Evolutionary conservation across 2,797 vertebrate species (phyloP).

Genomic region (Alosa sapidissima): DNA sequence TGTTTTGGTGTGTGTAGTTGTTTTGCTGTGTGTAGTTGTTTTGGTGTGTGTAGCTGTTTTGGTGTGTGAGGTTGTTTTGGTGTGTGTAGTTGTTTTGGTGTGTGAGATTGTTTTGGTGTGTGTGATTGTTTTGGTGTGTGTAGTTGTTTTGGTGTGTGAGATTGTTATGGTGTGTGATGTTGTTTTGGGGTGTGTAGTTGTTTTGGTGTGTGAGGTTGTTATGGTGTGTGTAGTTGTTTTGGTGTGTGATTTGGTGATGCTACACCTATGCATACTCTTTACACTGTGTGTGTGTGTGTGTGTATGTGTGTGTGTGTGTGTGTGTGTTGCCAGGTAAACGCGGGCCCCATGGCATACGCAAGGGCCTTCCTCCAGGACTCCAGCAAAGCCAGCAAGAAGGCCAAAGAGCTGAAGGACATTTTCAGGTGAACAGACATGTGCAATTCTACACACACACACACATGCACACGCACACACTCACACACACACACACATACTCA

Average conservation of each 20-base stretch:
- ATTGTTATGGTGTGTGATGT: no score
- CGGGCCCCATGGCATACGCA: conserved; percentile 95
- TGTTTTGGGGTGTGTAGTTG: conserved; percentile 53
- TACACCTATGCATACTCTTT: no score
- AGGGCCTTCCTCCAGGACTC: conserved; percentile 90
- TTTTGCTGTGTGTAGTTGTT: neutral
- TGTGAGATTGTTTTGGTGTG: no score
- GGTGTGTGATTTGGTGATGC: neutral
- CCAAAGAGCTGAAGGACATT: conserved; percentile 92
- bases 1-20: neutral
- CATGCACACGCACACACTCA: neutral
- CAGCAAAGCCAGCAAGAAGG: conserved; percentile 85
- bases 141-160: no score
- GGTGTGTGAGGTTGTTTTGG: no score
- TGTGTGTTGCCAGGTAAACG: conserved; percentile 84
- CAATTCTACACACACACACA: neutral
- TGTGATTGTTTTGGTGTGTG: no score
- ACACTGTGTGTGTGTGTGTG: neutral
- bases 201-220: no score
- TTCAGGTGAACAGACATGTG: conserved; percentile 77
- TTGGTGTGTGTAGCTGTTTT: neutral
- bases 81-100: no score
- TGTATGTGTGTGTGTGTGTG: neutral
- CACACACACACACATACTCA: neutral
- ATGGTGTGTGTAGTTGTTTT: neutral